Percentiles rank a stretch among this genome's conserved stretches.
phyloP scores from a whole-genome alignment of 2,113 vertebrate genomes.

The Axis porcinus region DNA sequence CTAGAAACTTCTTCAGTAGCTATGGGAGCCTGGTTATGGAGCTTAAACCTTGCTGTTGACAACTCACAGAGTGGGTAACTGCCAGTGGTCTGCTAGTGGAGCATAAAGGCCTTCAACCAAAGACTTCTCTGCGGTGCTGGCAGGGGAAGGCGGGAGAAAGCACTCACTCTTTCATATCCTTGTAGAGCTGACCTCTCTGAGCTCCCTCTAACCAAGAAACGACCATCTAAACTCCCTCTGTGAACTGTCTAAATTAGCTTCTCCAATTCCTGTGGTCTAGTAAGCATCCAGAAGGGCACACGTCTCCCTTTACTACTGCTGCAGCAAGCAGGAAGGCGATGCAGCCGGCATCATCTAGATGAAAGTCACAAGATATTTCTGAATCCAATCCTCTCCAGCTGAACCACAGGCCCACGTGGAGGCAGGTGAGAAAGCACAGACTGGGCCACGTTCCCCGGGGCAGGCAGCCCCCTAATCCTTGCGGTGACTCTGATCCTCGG shows the following conservation, averaged over 20 bases:
- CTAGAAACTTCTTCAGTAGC: constrained; percentile 2
- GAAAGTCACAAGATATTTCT: not conserved
- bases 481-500: not conserved
- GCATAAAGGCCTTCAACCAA: not conserved
- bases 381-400: not conserved
- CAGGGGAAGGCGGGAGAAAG: not conserved
- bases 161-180: not conserved
- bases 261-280: not conserved
- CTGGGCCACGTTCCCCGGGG: not conserved
- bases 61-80: not conserved
- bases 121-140: not conserved
- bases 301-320: not conserved
- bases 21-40: not conserved
- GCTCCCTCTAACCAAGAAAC: not conserved
- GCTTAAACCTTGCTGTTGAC: not conserved
- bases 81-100: not conserved
- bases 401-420: not conserved
- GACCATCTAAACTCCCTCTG: not conserved
- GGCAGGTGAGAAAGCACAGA: not conserved
- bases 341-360: not conserved
- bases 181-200: not conserved
- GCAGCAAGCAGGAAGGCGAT: not conserved
- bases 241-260: not conserved
- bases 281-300: not conserved
- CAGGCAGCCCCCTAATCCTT: not conserved